Percentiles rank a stretch among this genome's conserved stretches.
Conservation (phyloP, 2,797 vertebrate species). For the Pelochelys cantorii region DNA sequence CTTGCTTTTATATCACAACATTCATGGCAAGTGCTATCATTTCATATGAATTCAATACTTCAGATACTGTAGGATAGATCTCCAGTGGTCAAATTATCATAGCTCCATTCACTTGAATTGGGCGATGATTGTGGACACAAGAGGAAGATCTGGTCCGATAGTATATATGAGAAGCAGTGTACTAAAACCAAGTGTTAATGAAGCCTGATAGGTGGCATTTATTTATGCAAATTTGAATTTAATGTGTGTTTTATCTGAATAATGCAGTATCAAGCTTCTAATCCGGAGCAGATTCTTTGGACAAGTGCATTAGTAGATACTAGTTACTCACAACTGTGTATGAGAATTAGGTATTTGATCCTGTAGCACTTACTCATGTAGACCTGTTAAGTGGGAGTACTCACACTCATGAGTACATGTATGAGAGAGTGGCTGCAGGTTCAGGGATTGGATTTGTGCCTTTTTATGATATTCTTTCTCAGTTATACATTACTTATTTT, state of each 20-base stretch:
- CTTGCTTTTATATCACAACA: background rate
- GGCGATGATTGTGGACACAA: background rate
- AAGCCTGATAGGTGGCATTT: constrained; percentile 11
- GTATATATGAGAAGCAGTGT: background rate
- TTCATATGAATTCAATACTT: constrained; percentile 7
- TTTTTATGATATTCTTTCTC: background rate
- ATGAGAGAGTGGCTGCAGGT: background rate
- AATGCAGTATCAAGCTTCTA: background rate
- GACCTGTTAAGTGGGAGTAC: background rate
- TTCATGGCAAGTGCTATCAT: accelerated
- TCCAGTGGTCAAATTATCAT: background rate
- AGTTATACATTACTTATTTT: background rate
- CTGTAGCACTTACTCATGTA: background rate
- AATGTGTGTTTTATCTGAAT: background rate
- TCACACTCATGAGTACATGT: background rate
- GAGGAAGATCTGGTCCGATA: background rate
- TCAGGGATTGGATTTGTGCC: background rate
- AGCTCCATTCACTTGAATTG: background rate
- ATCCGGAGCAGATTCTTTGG: background rate
- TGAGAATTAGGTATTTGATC: background rate
- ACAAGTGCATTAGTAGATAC: background rate
- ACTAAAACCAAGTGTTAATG: background rate
- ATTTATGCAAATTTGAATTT: background rate
- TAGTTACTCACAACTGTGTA: background rate
- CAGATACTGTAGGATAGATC: background rate